Conservation (phyloP, 1,140 invertebrate species). For the Heliconius congener region DNA sequence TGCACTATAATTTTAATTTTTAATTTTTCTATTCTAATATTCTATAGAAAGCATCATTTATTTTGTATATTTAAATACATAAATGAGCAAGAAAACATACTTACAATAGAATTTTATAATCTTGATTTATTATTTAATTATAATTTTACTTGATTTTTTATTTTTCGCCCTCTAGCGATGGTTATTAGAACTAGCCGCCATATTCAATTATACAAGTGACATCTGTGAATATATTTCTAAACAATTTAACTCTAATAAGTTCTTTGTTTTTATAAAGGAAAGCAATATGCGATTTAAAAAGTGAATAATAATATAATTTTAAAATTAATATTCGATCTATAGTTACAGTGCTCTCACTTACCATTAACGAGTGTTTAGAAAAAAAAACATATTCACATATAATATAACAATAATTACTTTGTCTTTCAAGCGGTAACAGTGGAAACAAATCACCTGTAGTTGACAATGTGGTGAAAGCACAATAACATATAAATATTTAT, state of each 20-base stretch:
- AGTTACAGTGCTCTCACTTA: constrained; percentile 7
- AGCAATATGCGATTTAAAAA: neutral
- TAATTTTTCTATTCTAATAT: neutral
- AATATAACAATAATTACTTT: neutral
- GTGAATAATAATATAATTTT: neutral
- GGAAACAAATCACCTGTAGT: neutral
- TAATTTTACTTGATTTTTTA: neutral
- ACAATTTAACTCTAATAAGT: neutral
- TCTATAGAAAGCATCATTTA: neutral
- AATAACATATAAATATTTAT: constrained; percentile 8
- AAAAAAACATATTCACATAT: neutral
- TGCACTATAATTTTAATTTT: neutral
- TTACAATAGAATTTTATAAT: neutral
- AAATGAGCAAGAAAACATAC: neutral
- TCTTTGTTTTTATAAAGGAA: neutral
- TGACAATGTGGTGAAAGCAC: neutral
- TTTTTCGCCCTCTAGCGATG: neutral
- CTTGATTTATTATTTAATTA: neutral
- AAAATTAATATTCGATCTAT: constrained; percentile 8
- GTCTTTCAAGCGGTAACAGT: neutral
- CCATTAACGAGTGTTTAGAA: neutral
- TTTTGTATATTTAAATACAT: neutral
- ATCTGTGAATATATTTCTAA: neutral
- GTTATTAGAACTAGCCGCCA: neutral
- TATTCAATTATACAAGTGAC: neutral